Conservation (phyloP, 2,888 invertebrate species). For the Perizoma flavofasciatum region DNA sequence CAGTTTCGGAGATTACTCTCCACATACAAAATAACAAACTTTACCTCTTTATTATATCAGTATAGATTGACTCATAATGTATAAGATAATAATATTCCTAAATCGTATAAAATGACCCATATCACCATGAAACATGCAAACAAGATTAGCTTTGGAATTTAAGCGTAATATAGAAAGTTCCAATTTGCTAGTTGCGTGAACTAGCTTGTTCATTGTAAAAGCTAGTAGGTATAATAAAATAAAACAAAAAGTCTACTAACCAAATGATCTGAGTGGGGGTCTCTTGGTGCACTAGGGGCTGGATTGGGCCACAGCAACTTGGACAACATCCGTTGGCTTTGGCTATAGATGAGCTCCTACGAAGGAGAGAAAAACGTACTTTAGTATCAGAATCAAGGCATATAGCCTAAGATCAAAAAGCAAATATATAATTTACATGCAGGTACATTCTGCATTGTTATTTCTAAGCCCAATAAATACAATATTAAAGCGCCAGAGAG, state of each 20-base stretch:
- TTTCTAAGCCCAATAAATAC: conserved; percentile 1
- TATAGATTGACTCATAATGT: no score
- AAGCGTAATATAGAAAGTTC: conserved; percentile 5
- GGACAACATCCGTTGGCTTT: conserved; percentile 84
- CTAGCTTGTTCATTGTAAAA: conserved; percentile 2
- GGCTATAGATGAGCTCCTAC: conserved; percentile 84
- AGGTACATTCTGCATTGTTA: conserved; percentile 8
- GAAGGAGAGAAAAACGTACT: conserved; percentile 81
- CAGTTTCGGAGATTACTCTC: no score
- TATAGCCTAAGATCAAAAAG: conserved; percentile 15
- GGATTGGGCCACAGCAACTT: conserved; percentile 84
- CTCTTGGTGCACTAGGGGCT: conserved; percentile 80
- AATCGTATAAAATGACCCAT: neutral
- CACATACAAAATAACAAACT: no score
- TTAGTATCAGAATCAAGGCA: conserved; percentile 56
- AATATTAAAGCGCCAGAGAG: conserved; percentile 11
- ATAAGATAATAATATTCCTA: no score
- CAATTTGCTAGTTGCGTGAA: neutral
- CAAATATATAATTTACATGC: conserved; percentile 16
- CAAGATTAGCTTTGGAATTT: conserved; percentile 5
- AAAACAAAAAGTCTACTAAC: conserved; percentile 81
- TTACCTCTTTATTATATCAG: no score
- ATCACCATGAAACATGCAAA: conserved; percentile 4
- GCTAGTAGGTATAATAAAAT: conserved; percentile 41
- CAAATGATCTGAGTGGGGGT: conserved; percentile 83